Conservation (phyloP, 1,140 invertebrate species). For the Hyposmocoma kahamanoa region DNA sequence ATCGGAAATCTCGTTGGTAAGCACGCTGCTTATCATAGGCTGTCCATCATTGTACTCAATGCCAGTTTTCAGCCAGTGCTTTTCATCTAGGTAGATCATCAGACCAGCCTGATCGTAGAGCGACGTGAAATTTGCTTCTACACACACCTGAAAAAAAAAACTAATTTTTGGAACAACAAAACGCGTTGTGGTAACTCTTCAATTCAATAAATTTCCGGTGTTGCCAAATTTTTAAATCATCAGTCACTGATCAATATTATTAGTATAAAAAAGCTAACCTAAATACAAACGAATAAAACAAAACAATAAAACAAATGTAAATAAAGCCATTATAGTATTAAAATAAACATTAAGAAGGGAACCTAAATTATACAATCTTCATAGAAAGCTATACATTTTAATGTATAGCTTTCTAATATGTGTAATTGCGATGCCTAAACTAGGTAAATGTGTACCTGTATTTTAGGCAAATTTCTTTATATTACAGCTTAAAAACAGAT, state of each 20-base stretch:
- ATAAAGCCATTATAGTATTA: too few relatives aligned
- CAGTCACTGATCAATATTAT: background rate
- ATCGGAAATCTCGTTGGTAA: constrained; percentile 45
- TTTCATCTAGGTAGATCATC: constrained; percentile 45
- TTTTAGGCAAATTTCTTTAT: too few relatives aligned
- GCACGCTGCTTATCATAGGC: constrained; percentile 46
- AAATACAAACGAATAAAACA: too few relatives aligned
- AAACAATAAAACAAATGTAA: too few relatives aligned
- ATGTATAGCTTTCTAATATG: too few relatives aligned
- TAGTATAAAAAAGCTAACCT: too few relatives aligned
- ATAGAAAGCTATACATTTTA: too few relatives aligned
- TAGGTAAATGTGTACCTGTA: too few relatives aligned
- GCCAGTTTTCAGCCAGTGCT: constrained; percentile 48
- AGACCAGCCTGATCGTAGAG: constrained; percentile 52
- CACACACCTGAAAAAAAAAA: constrained; percentile 28
- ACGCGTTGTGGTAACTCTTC: background rate
- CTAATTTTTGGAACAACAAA: background rate
- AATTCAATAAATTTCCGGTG: background rate
- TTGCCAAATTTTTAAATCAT: background rate
- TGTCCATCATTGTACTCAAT: constrained; percentile 53
- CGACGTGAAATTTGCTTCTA: constrained; percentile 41
- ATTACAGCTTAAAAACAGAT: too few relatives aligned
- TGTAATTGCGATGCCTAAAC: too few relatives aligned
- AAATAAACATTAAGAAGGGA: too few relatives aligned
- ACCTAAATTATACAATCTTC: too few relatives aligned